These are phyloP conservation scores for Leptinotarsa lineolata DNA, from an alignment of 1,140 invertebrate species.

Conservation along the genomic window DNA sequence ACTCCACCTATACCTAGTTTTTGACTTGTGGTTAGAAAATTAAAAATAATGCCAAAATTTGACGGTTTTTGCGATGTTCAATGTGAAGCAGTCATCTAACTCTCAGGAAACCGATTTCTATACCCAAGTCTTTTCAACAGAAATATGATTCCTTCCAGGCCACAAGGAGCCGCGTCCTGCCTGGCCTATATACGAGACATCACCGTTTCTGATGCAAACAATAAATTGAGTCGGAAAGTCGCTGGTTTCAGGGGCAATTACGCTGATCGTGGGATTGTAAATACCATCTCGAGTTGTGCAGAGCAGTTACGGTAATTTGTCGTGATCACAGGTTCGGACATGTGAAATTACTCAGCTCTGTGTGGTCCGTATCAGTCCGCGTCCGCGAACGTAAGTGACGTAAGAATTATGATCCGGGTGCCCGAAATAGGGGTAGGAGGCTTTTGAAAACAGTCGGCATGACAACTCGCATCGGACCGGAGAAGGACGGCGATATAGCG, in stretches of 20 bases:
- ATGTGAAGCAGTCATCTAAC: no score
- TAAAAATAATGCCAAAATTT: no score
- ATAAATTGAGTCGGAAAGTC: slow-evolving; percentile 26
- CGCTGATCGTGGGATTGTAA: slow-evolving; percentile 31
- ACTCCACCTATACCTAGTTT: no score
- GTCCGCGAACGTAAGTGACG: slow-evolving; percentile 34
- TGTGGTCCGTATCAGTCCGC: slow-evolving; percentile 33
- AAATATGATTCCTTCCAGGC: no score
- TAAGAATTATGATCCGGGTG: slow-evolving; percentile 51
- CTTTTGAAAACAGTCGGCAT: slow-evolving; percentile 45
- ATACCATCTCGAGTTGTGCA: slow-evolving; percentile 31
- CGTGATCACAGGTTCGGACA: slow-evolving; percentile 40
- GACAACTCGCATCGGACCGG: slow-evolving; percentile 35
- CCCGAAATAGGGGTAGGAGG: slow-evolving; percentile 54
- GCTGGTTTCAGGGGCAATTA: slow-evolving; percentile 24
- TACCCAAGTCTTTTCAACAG: no score
- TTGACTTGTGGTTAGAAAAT: no score
- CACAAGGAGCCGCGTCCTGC: neutral
- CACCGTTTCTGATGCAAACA: neutral
- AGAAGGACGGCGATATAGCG: slow-evolving; percentile 39
- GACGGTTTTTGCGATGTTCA: no score
- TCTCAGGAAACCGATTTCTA: no score
- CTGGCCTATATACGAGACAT: neutral
- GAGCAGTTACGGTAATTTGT: slow-evolving; percentile 37
- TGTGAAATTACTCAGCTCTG: slow-evolving; percentile 40